Evolutionary conservation across 2,797 vertebrate species (phyloP).

Genomic region (Hippopotamyrus pictus): DNA sequence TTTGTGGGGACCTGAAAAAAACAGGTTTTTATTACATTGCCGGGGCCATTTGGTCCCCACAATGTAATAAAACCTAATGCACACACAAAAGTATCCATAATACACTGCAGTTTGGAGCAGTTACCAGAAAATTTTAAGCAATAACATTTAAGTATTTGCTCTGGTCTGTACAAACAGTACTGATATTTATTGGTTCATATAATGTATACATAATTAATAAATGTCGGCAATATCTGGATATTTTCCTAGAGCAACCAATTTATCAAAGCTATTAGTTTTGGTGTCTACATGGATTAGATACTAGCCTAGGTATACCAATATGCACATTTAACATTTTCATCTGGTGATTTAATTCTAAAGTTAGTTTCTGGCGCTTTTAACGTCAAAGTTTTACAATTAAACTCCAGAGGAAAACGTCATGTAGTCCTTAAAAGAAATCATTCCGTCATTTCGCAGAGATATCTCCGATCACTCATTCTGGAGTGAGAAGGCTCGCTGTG

Average conservation of each 20-base stretch:
- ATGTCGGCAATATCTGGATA: neutral
- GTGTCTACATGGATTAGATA: neutral
- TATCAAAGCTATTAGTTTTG: neutral
- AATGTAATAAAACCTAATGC: neutral
- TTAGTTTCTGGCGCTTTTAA: neutral
- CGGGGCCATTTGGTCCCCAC: no score
- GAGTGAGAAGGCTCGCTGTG: neutral
- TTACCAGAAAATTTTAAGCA: neutral
- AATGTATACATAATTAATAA: neutral
- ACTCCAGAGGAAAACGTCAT: neutral
- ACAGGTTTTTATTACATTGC: no score
- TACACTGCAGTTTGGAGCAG: neutral
- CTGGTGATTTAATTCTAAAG: neutral
- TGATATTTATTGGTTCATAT: neutral
- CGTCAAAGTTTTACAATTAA: neutral
- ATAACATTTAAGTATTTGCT: neutral
- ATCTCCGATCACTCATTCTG: neutral
- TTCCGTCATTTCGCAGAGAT: neutral
- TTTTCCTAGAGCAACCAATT: neutral
- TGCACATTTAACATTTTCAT: neutral
- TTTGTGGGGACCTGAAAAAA: neutral
- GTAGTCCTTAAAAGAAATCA: neutral
- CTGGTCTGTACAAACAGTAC: neutral
- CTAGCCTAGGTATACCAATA: neutral
- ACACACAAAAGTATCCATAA: neutral